These are phyloP conservation scores for Teleopsis dalmanni DNA, from an alignment of 1,140 invertebrate genomes.

Conservation along the genomic window DNA sequence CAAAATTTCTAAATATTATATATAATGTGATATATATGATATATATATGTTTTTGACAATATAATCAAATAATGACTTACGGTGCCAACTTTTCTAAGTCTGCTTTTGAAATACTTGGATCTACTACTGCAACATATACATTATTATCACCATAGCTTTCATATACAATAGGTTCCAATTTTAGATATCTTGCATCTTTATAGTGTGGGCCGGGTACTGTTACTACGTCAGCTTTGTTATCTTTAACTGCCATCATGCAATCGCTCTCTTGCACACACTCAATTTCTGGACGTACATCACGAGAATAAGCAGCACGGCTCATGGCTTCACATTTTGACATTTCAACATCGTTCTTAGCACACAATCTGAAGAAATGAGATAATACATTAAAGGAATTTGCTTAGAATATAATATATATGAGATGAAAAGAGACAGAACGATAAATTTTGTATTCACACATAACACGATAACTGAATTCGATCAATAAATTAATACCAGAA, in stretches of 20 bases:
- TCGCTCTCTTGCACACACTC: slow-evolving; percentile 55
- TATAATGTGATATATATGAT: background rate
- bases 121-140: slow-evolving; percentile 30
- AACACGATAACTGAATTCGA: no score
- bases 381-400: slow-evolving; percentile 11
- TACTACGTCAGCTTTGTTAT: slow-evolving; percentile 24
- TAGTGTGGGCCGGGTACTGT: slow-evolving; percentile 15
- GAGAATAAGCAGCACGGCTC: slow-evolving; percentile 58
- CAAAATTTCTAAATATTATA: slow-evolving; percentile 35
- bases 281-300: slow-evolving; percentile 63
- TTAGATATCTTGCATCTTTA: slow-evolving; percentile 18
- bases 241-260: slow-evolving; percentile 58
- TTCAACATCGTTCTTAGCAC: slow-evolving; percentile 55
- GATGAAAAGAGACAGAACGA: background rate
- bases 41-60: background rate
- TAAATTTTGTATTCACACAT: background rate
- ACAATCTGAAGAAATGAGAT: slow-evolving; percentile 49
- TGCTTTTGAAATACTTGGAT: slow-evolving; percentile 20
- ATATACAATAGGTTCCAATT: slow-evolving; percentile 30
- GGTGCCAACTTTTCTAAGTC: slow-evolving; percentile 23
- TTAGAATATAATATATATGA: slow-evolving; percentile 13
- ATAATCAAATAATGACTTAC: no score
- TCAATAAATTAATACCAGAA: no score
- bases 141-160: slow-evolving; percentile 26
- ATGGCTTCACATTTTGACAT: slow-evolving; percentile 60